These are phyloP conservation scores for Scomber scombrus DNA, from an alignment of 2,113 vertebrate species.

Conservation along the genomic window DNA sequence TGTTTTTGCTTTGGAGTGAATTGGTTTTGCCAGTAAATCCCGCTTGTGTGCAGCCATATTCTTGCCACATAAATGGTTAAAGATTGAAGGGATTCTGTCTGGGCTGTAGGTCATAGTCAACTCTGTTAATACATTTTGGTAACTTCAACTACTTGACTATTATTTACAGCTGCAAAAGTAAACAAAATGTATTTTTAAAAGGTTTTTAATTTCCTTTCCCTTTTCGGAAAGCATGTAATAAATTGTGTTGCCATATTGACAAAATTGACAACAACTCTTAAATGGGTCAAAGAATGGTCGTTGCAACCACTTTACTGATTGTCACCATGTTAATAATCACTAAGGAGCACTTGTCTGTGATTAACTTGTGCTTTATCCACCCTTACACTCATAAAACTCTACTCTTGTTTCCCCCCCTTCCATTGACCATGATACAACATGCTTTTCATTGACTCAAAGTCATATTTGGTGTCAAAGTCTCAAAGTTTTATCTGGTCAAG, in stretches of 20 bases:
- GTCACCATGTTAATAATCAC: too few species aligned
- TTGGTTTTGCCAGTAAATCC: not conserved
- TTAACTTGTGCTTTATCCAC: too few species aligned
- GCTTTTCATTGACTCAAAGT: not conserved
- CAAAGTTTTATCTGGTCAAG: not conserved
- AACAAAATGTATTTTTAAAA: too few species aligned
- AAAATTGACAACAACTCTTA: too few species aligned
- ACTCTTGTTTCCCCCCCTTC: not conserved
- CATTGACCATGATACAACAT: not conserved
- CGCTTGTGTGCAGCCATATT: not conserved
- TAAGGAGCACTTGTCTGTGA: not conserved
- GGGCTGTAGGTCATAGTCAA: constrained; percentile 13
- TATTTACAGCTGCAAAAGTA: too few species aligned
- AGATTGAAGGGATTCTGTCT: constrained; percentile 35
- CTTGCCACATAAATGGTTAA: constrained; percentile 31
- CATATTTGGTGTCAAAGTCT: constrained; percentile 16
- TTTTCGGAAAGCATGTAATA: too few species aligned
- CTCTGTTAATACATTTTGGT: not conserved
- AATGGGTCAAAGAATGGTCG: too few species aligned
- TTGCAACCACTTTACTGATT: not conserved
- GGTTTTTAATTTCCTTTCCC: too few species aligned
- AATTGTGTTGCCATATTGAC: too few species aligned
- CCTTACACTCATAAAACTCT: not conserved
- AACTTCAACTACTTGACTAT: too few species aligned
- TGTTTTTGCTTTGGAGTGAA: not conserved